These are phyloP conservation scores for Tricholaema leucomelas DNA, from an alignment of 2,113 vertebrate species.

Conservation along the genomic window DNA sequence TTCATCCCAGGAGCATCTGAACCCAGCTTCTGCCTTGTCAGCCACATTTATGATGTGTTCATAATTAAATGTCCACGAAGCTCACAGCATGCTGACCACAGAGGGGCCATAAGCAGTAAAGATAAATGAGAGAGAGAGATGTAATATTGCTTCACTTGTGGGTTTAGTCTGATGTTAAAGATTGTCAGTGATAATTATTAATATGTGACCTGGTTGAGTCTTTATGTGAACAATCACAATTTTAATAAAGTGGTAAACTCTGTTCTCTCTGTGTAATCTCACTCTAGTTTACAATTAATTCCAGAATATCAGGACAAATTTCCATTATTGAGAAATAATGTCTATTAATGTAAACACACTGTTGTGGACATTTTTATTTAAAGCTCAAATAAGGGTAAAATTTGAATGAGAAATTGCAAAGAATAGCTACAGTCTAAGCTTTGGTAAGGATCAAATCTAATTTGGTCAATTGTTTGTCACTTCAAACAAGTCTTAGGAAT, in stretches of 20 bases:
- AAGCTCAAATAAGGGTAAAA: neutral
- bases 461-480: neutral
- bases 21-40: slow-evolving; percentile 81
- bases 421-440: neutral
- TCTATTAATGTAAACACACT: neutral
- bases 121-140: slow-evolving; percentile 88
- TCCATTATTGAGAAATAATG: neutral
- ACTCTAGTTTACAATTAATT: neutral
- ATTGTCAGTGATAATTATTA: slow-evolving; percentile 91
- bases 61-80: slow-evolving; percentile 84
- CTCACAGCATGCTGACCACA: slow-evolving; percentile 81
- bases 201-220: slow-evolving; percentile 85
- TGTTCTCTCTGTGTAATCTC: neutral
- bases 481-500: neutral
- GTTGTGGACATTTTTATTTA: neutral
- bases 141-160: slow-evolving; percentile 90
- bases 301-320: neutral
- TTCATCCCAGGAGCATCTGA: slow-evolving; percentile 73
- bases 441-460: neutral
- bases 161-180: slow-evolving; percentile 87
- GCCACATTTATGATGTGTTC: slow-evolving; percentile 85
- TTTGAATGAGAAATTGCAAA: neutral
- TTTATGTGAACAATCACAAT: slow-evolving; percentile 77
- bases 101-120: slow-evolving; percentile 85
- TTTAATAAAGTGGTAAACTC: slow-evolving; percentile 78